These are phyloP conservation scores for Temnothorax unifasciatus DNA, from an alignment of 2,888 invertebrate species.

Conservation along the genomic window DNA sequence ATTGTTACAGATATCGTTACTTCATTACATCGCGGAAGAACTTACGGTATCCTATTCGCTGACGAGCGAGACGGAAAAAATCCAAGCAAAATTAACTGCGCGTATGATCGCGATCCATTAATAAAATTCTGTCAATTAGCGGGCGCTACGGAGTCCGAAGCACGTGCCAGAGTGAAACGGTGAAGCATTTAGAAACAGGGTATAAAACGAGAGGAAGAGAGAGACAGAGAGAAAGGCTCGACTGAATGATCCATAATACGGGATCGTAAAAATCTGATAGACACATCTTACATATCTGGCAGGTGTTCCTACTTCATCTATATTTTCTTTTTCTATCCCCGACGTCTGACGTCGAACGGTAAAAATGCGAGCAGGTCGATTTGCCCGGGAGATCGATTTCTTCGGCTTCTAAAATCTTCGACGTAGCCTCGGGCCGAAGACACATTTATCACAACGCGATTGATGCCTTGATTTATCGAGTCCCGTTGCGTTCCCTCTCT, in stretches of 20 bases:
- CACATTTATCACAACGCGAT: slow-evolving; percentile 63
- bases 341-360: slow-evolving; percentile 50
- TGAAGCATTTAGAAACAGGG: slow-evolving; percentile 18
- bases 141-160: slow-evolving; percentile 41
- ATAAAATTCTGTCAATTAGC: slow-evolving; percentile 62
- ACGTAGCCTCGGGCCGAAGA: slow-evolving; percentile 56
- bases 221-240: slow-evolving; percentile 6
- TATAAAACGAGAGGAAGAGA: not conserved
- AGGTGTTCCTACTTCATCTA: slow-evolving; percentile 59
- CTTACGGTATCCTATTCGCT: slow-evolving; percentile 23
- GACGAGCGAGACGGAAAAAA: slow-evolving; percentile 29
- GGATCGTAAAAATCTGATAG: slow-evolving; percentile 52
- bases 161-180: slow-evolving; percentile 62
- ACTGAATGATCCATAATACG: slow-evolving; percentile 45
- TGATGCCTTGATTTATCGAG: slow-evolving; percentile 67
- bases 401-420: slow-evolving; percentile 62
- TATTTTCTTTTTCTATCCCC: slow-evolving; percentile 45
- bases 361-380: slow-evolving; percentile 66
- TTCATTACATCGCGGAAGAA: slow-evolving; percentile 44
- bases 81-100: slow-evolving; percentile 40
- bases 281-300: slow-evolving; percentile 58
- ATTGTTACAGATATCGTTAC: slow-evolving; percentile 35
- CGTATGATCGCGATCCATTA: slow-evolving; percentile 57
- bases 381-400: slow-evolving; percentile 68
- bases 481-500: slow-evolving; percentile 37